Evolutionary conservation across 92 coral and sea anemone species (phyloP), one percentile per base, ranked within the genome.

Genomic region (Epizoanthus scotinus): DNA sequence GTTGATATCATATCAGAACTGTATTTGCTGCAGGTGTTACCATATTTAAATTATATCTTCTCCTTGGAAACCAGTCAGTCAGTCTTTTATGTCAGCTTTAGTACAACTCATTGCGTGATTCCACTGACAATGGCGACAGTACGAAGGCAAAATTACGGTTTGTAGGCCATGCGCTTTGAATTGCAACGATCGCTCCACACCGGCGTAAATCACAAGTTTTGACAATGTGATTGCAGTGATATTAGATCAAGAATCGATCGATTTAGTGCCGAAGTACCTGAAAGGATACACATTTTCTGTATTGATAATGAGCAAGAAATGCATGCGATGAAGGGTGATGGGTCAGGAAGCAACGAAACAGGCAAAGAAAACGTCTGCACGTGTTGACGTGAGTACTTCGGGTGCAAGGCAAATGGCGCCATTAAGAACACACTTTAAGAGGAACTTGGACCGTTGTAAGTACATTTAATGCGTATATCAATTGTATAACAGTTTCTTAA

Each of bases 291-390:
- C 9, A 14, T 28, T 50, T 44, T 2, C 53, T 6, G 52, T 47
- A 47, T 0, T 38, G 34, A 22, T 19, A 13, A 19, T 31, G n/a
- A 18, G 44, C 66, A 26, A 36, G 18, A 27, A 19, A 55, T 13
- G 38, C 20, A 73, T n/a, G 59, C 40, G 24, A 73, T 73, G 79
- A 57, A 29, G 47, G 31, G 6, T 57, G 22, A 73, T 73, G 79
- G 79, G 79, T 31, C 79, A 73, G 59, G 79, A 73, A n/a, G 79
- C 67, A 29, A 57, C 79, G 40, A 73, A 73, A 73, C 79, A 73
- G 34, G 79, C 79, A 22, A 73, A 31, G 79, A 73, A 57, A 73
- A 52, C 53, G 14, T 55, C 79, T 19, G 31, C 79, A 28, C 79
- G 79, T 5, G 79, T 73, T 22, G 79, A 73, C 52, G 53, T 67